phyloP scores from a whole-genome alignment of 1,140 invertebrate genomes.

The Drosophila serrata region DNA sequence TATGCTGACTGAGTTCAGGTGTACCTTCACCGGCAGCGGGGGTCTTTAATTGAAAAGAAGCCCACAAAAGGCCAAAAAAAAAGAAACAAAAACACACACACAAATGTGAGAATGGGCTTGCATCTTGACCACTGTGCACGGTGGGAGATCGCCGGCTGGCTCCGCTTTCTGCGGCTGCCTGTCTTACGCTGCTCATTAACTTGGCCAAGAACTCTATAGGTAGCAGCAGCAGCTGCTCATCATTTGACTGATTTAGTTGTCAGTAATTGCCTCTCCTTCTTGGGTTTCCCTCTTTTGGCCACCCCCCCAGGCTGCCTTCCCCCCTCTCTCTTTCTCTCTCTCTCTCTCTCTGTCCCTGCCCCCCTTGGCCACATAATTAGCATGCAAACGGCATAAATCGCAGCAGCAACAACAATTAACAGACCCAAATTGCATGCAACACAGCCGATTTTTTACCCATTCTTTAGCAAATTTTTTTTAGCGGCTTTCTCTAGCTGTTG shows the following conservation, averaged over 20 bases:
- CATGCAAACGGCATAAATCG: slow-evolving; percentile 83
- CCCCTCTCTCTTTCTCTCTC: not conserved
- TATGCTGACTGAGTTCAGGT: slow-evolving; percentile 27
- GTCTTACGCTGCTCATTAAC: slow-evolving; percentile 78
- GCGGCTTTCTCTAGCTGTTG: slow-evolving; percentile 45
- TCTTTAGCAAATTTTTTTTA: slow-evolving; percentile 11
- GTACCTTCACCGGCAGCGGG: slow-evolving; percentile 26
- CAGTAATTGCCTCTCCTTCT: slow-evolving; percentile 45
- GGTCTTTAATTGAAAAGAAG: slow-evolving; percentile 75
- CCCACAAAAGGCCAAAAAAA: slow-evolving; percentile 34
- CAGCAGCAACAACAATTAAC: slow-evolving; percentile 80
- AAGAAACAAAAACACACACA: not conserved
- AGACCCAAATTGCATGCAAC: slow-evolving; percentile 82
- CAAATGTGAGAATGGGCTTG: not conserved
- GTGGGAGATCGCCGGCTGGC: slow-evolving; percentile 63
- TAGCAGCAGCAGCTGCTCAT: slow-evolving; percentile 12
- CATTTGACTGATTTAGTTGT: slow-evolving; percentile 80
- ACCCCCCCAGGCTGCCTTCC: slow-evolving; percentile 3
- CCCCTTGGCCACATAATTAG: slow-evolving; percentile 66
- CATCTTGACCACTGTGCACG: slow-evolving; percentile 63
- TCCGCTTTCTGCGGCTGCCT: slow-evolving; percentile 51
- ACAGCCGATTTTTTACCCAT: slow-evolving; percentile 38
- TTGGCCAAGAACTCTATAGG: slow-evolving; percentile 79
- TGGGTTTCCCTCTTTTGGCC: slow-evolving; percentile 3
- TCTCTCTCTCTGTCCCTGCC: not conserved